A percentile compares a stretch with the other conserved stretches of the same genome.
Evolutionary conservation across 2,888 invertebrate species (phyloP).

Genomic region (Phalera bucephala): DNA sequence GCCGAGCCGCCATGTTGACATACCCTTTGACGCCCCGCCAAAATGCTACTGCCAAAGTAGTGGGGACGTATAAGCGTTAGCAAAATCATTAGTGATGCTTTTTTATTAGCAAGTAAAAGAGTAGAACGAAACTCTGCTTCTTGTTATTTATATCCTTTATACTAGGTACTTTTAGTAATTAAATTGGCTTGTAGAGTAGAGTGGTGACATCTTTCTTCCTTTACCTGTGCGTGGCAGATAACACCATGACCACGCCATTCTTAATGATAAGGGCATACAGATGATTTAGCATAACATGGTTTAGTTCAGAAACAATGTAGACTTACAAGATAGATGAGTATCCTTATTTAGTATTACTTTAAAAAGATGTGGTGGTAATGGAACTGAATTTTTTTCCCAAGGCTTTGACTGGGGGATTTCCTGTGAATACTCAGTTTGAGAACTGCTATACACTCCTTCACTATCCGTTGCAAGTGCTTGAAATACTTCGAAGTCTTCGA

Average conservation of each 20-base stretch:
- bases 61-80: no score
- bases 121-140: no score
- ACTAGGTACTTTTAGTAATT: no score
- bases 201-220: constrained; percentile 99
- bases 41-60: no score
- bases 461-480: constrained; percentile 98
- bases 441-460: constrained; percentile 88
- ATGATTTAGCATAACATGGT: constrained; percentile 99
- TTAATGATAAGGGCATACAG: constrained; percentile 99
- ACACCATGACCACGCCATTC: constrained; percentile 99
- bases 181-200: constrained; percentile 98
- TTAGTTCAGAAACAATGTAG: constrained; percentile 99
- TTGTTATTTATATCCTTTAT: no score
- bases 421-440: constrained; percentile 91
- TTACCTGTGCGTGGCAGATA: constrained; percentile 99
- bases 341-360: constrained; percentile 99
- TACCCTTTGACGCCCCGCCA: no score
- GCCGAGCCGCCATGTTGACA: no score
- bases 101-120: no score
- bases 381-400: constrained; percentile 96
- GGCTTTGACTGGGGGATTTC: constrained; percentile 95
- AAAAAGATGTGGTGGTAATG: constrained; percentile 97
- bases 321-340: constrained; percentile 98
- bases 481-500: constrained; percentile 98
- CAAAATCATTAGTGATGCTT: no score